Evolutionary conservation across 2,888 invertebrate species (phyloP), one percentile per base, ranked within the genome.

Genomic region (Erebia aethiops): DNA sequence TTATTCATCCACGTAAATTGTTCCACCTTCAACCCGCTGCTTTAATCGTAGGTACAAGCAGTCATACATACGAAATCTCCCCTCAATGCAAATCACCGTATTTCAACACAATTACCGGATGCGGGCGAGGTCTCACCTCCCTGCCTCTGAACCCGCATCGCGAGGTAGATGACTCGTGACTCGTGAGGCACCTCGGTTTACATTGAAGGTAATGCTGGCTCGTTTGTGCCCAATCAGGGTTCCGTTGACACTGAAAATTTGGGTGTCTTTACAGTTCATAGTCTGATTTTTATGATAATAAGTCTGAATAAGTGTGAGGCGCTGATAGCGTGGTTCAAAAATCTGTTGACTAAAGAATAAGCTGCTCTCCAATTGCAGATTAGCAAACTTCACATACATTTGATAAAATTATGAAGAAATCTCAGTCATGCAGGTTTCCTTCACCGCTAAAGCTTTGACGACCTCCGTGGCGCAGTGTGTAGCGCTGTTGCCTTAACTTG

Each of bases 61-160:
- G 52, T 52, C 18, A 54, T 16, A 54, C 16, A 54, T 8, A 9
- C 54, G 16, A 16, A 18, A 10, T 9, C 43, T 43, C 41, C 35
- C 35, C 51, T 56, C 65, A 43, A 43, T 56, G 65, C 13, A 65
- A 65, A 65, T 65, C 65, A 41, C 14, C 14, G 56, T 54, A 54
- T 18, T 52, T 56, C 65, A 56, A 65, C 65, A 65, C 65, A 65
- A 65, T 65, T 65, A 65, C 54, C 65, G 65, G 54, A 65, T 65
- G 65, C 65, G 65, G 65, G 65, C 43, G 10, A 11, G 43, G 11
- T 21, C 21, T 49, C 52, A 10, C 43, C 41, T 43, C 41, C 60
- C 46, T 11, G 10, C 13, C 46, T 49, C 49, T 35, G 21, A 21
- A 51, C 49, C 62, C 62, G 62, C 62, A 63, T 63, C 49, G 62